These are phyloP conservation scores for Euplagia quadripunctaria DNA, from an alignment of 2,888 invertebrate genomes.

Conservation along the genomic window DNA sequence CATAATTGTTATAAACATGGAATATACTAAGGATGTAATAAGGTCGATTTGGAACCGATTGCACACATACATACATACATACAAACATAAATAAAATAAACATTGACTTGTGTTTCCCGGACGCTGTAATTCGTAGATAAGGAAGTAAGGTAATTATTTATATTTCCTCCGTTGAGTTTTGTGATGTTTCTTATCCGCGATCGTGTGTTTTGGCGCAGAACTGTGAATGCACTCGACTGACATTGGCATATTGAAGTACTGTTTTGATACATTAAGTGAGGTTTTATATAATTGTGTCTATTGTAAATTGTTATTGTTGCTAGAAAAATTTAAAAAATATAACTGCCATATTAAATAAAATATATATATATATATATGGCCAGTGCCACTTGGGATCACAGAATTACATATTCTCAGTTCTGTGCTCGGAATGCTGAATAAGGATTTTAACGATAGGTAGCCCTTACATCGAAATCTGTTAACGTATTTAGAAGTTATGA, in stretches of 20 bases:
- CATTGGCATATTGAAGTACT: not conserved
- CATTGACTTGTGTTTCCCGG: conserved; percentile 28
- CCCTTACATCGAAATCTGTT: too few species aligned
- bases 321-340: too few species aligned
- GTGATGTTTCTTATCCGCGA: conserved; percentile 34
- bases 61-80: conserved; percentile 9
- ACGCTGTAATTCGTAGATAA: conserved; percentile 37
- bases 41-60: conserved; percentile 38
- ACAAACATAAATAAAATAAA: conserved; percentile 17
- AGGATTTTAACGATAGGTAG: too few species aligned
- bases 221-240: conserved; percentile 34
- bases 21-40: conserved; percentile 23
- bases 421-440: too few species aligned
- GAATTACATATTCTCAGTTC: too few species aligned
- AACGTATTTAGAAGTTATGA: too few species aligned
- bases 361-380: too few species aligned
- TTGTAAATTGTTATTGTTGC: too few species aligned
- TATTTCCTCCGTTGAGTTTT: conserved; percentile 40
- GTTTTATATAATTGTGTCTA: too few species aligned
- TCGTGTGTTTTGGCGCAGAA: conserved; percentile 43
- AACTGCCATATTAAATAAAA: too few species aligned
- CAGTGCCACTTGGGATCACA: too few species aligned
- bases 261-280: too few species aligned
- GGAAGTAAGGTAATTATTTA: conserved; percentile 40
- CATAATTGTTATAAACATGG: conserved; percentile 5